Base-by-base conservation (phyloP, 2,888 invertebrate species). In the Gastrophysa polygoni region DNA sequence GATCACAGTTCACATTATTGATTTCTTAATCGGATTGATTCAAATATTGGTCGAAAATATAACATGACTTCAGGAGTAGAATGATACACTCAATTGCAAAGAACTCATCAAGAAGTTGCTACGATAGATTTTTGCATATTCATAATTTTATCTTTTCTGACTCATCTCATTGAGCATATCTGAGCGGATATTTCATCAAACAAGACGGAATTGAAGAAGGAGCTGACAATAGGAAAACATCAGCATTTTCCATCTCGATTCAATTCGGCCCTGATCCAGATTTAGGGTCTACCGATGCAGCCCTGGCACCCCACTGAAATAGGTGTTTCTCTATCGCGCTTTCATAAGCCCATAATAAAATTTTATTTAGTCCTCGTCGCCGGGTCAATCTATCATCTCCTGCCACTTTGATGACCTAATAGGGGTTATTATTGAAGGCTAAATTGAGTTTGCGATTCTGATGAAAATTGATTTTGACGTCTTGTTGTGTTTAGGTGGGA, bases 321-420 rank as follows among this genome's bases (percentile, higher is more conserved):
- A 70, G 68, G 70, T 74, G 74, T 74, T 73, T 71, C 66, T 68
- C 68, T 71, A 68, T 70, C 70, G 67, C 70, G 65, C 43, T 61
- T 64, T 71, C 69, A 38, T 75, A 75, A 75, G 73, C 74, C 71
- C 74, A 73, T 75, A 73, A 75, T 75, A 71, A 73, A 75, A 75
- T 74, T 75, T 74, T 72, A 74, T 72, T 74, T 73, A 72, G 71
- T 71, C 72, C 73, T 69, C 69, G 66, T 64, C 63, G 58, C 50
- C 44, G 59, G 65, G 69, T 60, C 71, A 68, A 73, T 74, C 74
- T 68, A 69, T 74, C 74, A 74, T 69, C 66, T 61, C 50, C 63
- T 59, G 66, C 63, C 56, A 61, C 48, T 71, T 68, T 68, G 67
- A 71, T 71, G 68, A 68, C 57, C 62, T 71, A 68, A 69, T 65